Evolutionary conservation across 2,888 invertebrate species (phyloP).

Genomic region (Sepiola atlantica): DNA sequence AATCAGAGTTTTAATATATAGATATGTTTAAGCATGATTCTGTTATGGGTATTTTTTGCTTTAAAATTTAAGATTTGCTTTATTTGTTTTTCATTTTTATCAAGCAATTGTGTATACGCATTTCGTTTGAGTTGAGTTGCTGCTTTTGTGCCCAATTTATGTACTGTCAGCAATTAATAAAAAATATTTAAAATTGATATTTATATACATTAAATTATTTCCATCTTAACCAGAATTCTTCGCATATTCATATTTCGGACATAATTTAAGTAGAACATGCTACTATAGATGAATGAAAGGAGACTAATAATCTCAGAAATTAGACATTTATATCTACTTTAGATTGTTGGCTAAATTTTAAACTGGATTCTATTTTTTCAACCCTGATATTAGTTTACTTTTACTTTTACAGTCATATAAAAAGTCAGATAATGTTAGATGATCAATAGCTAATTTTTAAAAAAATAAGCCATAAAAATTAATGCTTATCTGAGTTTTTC

Average conservation of each 20-base stretch:
- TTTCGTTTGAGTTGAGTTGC: not conserved
- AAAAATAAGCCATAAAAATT: too few species aligned
- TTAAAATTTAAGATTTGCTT: not conserved
- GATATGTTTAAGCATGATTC: not conserved
- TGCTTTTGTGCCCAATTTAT: not conserved
- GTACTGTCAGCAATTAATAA: not conserved
- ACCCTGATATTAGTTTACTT: too few species aligned
- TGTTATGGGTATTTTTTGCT: constrained; percentile 18
- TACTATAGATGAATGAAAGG: not conserved
- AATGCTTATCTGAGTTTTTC: not conserved
- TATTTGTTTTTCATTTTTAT: not conserved
- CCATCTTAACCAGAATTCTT: not conserved
- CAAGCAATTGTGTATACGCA: constrained; percentile 15
- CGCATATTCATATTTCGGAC: not conserved
- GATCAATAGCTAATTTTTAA: too few species aligned
- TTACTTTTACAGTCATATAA: too few species aligned
- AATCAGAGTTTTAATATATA: not conserved
- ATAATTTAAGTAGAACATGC: not conserved
- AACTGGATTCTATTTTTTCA: too few species aligned
- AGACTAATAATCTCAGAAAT: not conserved
- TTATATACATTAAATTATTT: not conserved
- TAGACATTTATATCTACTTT: not conserved
- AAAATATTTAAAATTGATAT: not conserved
- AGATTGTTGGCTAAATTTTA: not conserved
- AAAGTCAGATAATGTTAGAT: too few species aligned